These are phyloP conservation scores for Sebastes itinus DNA, from an alignment of 2,797 vertebrate species.

Conservation along the genomic window DNA sequence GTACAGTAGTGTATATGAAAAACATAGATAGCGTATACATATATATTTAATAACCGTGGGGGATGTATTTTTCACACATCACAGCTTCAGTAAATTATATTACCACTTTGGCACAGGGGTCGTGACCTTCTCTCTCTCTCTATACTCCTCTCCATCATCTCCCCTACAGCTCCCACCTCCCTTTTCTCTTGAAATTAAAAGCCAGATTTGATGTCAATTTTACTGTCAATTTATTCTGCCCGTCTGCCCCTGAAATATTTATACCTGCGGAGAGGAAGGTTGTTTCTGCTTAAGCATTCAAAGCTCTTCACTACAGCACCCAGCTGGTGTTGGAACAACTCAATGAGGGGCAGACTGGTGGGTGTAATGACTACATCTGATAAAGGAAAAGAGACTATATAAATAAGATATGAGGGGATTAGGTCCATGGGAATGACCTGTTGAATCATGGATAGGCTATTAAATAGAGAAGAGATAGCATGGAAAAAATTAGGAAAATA, in stretches of 20 bases:
- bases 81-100: conserved; percentile 56
- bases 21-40: not conserved
- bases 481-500: conserved; percentile 17
- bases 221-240: conserved; percentile 82
- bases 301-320: conserved; percentile 60
- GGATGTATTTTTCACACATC: conserved; percentile 38
- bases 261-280: conserved; percentile 73
- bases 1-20: not conserved
- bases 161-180: conserved; percentile 44
- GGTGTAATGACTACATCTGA: conserved; percentile 76
- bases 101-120: conserved; percentile 44
- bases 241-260: conserved; percentile 81
- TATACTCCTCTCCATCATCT: conserved; percentile 55
- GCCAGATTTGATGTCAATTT: conserved; percentile 80
- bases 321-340: conserved; percentile 74
- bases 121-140: conserved; percentile 52
- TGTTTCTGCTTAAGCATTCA: conserved; percentile 72
- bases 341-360: conserved; percentile 58
- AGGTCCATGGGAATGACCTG: conserved; percentile 75
- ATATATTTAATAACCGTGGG: conserved; percentile 11
- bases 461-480: conserved; percentile 28
- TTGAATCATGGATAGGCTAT: conserved; percentile 75
- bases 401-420: conserved; percentile 77
- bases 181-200: conserved; percentile 80
- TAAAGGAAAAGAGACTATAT: conserved; percentile 64